These are phyloP conservation scores for Andrena chrysosceles DNA, from an alignment of 2,888 invertebrate species.

Conservation along the genomic window DNA sequence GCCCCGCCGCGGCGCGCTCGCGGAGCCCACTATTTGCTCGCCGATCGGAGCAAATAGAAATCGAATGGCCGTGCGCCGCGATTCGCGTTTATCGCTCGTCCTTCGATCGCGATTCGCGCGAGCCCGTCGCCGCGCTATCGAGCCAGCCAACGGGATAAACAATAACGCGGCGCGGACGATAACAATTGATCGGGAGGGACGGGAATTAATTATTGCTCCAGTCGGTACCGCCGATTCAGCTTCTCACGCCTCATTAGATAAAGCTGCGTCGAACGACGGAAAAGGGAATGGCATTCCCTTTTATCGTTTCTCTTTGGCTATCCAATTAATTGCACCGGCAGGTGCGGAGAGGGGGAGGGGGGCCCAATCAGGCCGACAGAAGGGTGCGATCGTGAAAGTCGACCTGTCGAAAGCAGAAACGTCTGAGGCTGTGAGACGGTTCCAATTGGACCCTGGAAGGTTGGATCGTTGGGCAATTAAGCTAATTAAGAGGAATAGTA, in stretches of 20 bases:
- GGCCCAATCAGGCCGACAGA: constrained; percentile 55
- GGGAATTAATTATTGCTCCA: constrained; percentile 58
- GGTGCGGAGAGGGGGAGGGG: not conserved
- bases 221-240: not conserved
- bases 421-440: constrained; percentile 14
- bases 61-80: constrained; percentile 39
- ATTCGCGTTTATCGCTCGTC: not conserved
- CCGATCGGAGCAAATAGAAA: constrained; percentile 50
- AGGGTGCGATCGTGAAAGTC: constrained; percentile 60
- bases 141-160: constrained; percentile 3
- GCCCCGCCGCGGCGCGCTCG: constrained; percentile 20
- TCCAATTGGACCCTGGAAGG: not conserved
- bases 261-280: constrained; percentile 52
- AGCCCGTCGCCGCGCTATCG: not conserved
- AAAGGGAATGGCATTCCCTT: constrained; percentile 71
- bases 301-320: constrained; percentile 61
- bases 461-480: constrained; percentile 59
- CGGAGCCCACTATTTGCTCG: constrained; percentile 5
- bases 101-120: constrained; percentile 7
- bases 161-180: constrained; percentile 23
- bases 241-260: constrained; percentile 53
- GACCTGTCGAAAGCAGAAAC: constrained; percentile 53
- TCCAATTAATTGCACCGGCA: constrained; percentile 62
- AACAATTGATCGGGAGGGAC: constrained; percentile 36
- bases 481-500: constrained; percentile 69